phyloP scores from a whole-genome alignment of 1,140 invertebrate species.

The Cylas formicarius region DNA sequence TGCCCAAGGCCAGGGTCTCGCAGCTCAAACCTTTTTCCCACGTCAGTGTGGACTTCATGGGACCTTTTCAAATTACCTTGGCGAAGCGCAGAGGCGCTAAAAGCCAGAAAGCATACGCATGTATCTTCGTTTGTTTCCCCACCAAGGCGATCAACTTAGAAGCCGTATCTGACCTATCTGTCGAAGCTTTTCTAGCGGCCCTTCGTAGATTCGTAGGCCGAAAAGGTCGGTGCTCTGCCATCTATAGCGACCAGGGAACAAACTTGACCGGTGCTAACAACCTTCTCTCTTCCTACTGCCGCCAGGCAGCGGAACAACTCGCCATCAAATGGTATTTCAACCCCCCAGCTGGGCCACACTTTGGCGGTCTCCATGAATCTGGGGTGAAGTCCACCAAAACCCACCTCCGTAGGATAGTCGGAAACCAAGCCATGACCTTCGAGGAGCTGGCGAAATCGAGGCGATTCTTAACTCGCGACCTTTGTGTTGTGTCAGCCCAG shows the following conservation, averaged over 20 bases:
- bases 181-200: slow-evolving; percentile 12
- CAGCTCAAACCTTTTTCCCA: slow-evolving; percentile 7
- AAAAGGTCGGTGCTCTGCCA: slow-evolving; percentile 14
- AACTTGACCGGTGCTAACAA: slow-evolving; percentile 37
- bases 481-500: slow-evolving; percentile 4
- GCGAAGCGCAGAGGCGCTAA: slow-evolving; percentile 8
- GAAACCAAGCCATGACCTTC: slow-evolving; percentile 7
- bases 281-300: background rate
- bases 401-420: slow-evolving; percentile 9
- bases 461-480: slow-evolving; percentile 12
- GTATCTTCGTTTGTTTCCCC: slow-evolving; percentile 34
- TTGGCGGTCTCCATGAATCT: slow-evolving; percentile 16
- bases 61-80: slow-evolving; percentile 6
- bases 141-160: slow-evolving; percentile 18
- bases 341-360: slow-evolving; percentile 3
- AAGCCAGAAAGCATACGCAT: slow-evolving; percentile 34
- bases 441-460: slow-evolving; percentile 16
- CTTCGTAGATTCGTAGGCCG: slow-evolving; percentile 15
- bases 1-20: slow-evolving; percentile 4
- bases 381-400: slow-evolving; percentile 14
- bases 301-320: too few relatives aligned
- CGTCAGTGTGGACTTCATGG: slow-evolving; percentile 1
- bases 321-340: slow-evolving; percentile 12
- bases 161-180: slow-evolving; percentile 10
- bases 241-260: slow-evolving; percentile 39